Conservation (phyloP, 2,113 vertebrate species). For the Planiliza haematocheilus region DNA sequence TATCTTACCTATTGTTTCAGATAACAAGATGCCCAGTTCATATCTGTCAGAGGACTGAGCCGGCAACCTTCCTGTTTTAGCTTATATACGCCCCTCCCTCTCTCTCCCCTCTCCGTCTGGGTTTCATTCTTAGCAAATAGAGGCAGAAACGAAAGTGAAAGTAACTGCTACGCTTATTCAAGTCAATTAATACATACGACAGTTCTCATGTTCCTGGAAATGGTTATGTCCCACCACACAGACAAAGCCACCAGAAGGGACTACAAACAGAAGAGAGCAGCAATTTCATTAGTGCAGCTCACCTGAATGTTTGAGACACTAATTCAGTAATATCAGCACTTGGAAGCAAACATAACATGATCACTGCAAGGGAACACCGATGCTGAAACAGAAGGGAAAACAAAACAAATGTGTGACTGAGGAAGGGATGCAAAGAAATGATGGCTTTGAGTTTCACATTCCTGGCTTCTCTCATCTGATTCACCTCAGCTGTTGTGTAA, state of each 20-base stretch:
- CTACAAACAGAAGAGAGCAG: neutral
- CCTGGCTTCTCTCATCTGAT: constrained; percentile 41
- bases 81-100: constrained; percentile 25
- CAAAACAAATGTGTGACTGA: constrained; percentile 1
- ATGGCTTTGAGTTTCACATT: constrained; percentile 77
- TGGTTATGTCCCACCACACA: neutral
- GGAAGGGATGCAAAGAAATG: neutral
- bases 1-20: constrained; percentile 46
- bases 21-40: neutral
- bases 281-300: no score
- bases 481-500: neutral
- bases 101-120: neutral
- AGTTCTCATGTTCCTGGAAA: constrained; percentile 60
- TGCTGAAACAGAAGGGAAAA: constrained; percentile 8
- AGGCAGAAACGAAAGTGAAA: constrained; percentile 76
- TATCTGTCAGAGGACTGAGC: neutral
- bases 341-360: neutral
- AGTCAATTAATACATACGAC: neutral
- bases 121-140: constrained; percentile 16
- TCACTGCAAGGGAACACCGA: neutral
- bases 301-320: no score
- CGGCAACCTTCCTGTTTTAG: neutral
- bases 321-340: no score
- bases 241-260: neutral
- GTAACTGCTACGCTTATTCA: no score